Conservation (phyloP, 2,797 vertebrate genomes). For the Monodelphis domestica region DNA sequence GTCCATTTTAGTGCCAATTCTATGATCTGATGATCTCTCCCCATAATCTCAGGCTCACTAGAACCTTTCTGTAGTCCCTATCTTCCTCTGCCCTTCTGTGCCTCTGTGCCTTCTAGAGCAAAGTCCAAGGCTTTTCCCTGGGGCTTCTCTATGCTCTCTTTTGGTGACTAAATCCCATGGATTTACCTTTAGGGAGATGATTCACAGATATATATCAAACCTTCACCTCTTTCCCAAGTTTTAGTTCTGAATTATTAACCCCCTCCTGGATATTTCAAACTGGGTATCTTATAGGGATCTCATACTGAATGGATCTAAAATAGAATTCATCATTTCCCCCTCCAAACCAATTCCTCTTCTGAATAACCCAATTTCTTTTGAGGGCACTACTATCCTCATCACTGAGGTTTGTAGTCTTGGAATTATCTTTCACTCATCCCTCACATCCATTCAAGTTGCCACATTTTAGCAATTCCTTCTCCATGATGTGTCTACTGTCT, state of each 20-base stretch:
- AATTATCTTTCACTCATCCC: not conserved
- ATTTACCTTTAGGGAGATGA: not conserved
- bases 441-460: not conserved
- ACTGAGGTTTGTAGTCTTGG: not conserved
- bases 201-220: not conserved
- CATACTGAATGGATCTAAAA: not conserved
- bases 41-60: not conserved
- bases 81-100: not conserved
- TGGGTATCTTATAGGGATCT: not conserved
- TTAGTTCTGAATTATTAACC: not conserved
- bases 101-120: not conserved
- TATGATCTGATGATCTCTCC: not conserved
- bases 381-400: not conserved
- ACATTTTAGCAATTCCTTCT: not conserved
- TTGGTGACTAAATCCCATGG: no score
- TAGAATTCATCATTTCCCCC: not conserved
- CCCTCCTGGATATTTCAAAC: not conserved
- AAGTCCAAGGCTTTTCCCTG: not conserved
- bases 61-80: not conserved
- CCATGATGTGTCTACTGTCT: not conserved
- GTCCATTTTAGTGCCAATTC: not conserved
- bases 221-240: not conserved
- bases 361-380: not conserved
- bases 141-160: no score
- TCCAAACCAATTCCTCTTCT: not conserved